Evolutionary conservation across 2,797 vertebrate species (phyloP).

Genomic region (Furcifer pardalis): DNA sequence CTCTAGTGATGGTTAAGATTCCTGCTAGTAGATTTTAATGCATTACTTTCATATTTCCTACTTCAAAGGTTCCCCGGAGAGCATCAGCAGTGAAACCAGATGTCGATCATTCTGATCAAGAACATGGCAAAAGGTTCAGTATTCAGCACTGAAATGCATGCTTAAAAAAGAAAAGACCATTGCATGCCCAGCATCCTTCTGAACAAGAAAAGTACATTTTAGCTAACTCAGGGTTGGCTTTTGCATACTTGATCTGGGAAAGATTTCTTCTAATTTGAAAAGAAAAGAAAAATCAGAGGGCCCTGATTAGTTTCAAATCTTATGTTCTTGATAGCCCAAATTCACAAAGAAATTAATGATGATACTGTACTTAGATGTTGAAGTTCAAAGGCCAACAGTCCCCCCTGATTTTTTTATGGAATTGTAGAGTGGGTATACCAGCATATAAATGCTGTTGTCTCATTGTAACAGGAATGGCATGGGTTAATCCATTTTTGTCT

Average conservation of each 20-base stretch:
- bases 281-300: background rate
- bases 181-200: background rate
- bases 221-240: background rate
- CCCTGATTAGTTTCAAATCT: background rate
- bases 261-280: background rate
- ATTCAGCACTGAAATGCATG: background rate
- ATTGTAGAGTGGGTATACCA: too few relatives aligned
- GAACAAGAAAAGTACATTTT: background rate
- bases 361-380: background rate
- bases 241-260: too few relatives aligned
- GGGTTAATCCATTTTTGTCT: background rate
- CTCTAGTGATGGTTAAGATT: background rate
- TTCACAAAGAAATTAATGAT: background rate
- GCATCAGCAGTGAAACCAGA: conserved; percentile 88
- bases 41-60: conserved; percentile 71
- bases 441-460: too few relatives aligned
- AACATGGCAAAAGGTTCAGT: conserved; percentile 94
- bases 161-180: background rate
- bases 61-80: conserved; percentile 90
- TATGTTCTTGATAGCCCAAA: background rate
- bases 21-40: background rate
- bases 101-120: conserved; percentile 88
- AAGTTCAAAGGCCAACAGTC: background rate
- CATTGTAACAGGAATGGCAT: background rate
- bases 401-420: too few relatives aligned